Evolutionary conservation across 2,888 invertebrate species (phyloP).

Genomic region (Acholoe squamosa): DNA sequence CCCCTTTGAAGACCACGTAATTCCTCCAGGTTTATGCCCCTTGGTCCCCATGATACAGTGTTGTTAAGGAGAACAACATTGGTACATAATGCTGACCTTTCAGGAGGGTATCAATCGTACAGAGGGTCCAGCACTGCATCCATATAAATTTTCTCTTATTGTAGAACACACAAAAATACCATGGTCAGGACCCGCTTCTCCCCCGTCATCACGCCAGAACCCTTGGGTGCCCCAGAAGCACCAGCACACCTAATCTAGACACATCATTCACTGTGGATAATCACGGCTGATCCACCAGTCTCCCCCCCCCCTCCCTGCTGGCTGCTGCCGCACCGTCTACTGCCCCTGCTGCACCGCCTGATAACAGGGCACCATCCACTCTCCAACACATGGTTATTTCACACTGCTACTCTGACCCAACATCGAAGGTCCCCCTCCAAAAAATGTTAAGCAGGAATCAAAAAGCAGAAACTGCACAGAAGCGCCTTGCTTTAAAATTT

Average conservation of each 20-base stretch:
- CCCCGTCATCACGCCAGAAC: neutral
- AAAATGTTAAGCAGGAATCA: too few relatives aligned
- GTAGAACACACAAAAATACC: too few relatives aligned
- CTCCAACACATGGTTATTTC: neutral
- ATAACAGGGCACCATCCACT: neutral
- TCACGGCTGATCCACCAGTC: constrained; percentile 37
- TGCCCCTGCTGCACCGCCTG: neutral
- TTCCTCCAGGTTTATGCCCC: neutral
- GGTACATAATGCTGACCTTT: too few relatives aligned
- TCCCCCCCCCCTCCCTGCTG: neutral
- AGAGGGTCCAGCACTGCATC: too few relatives aligned
- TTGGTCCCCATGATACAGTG: too few relatives aligned
- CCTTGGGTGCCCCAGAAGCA: neutral
- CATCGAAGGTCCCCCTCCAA: neutral
- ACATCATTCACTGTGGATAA: constrained; percentile 17
- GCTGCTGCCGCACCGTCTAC: neutral
- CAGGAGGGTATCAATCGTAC: too few relatives aligned
- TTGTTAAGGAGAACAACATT: too few relatives aligned
- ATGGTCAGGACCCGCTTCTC: neutral
- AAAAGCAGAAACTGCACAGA: too few relatives aligned
- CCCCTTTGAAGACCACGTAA: neutral
- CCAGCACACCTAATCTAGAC: constrained; percentile 5
- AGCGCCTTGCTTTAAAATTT: too few relatives aligned
- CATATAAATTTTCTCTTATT: too few relatives aligned
- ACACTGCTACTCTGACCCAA: neutral